Base-by-base conservation (phyloP, 1,140 invertebrate species). In the Prorops nasuta region DNA sequence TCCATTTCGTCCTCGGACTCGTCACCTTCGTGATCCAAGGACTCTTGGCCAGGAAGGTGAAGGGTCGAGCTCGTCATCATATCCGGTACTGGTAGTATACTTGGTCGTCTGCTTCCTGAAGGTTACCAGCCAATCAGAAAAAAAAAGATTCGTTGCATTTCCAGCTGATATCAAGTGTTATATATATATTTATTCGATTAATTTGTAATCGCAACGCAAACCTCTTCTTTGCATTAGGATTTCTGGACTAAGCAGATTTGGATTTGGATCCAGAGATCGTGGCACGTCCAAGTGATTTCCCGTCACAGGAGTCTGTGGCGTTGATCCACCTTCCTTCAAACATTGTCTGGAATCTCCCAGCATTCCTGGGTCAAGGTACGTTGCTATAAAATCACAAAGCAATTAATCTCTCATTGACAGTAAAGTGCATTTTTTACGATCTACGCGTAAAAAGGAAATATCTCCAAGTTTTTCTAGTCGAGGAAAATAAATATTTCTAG, bases 1-100 rank as follows among this genome's bases (percentile, higher is more conserved):
- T 92, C 90, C 41, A 92, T 83, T 70, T 94, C 91, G 58, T 93
- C 90, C 59, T 92, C 90, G 58, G 89, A 92, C 58, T 91, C 90
- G 52, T 91, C 89, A 0, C 81, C 85, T 24, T 84, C 86, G 52
- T 86, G 84, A 16, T 88, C 86, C 19, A 86, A 79, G 40, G 84
- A 85, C 45, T 86, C 84, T 54, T 86, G 85, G 17, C 84, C 80
- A 0, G 86, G 81, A 42, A 91, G 85, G 65, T 88, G 89, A 39
- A 90, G 78, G 16, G 83, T 87, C 24, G 84, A 87, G 46, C 86
- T 88, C 4, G 88, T 90, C 56, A 92, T 83, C 86, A 91, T 92
- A 65, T 94, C 91, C 1, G 91, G 91, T 1, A 94, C 91, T 12
- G 91, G 91, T 35, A 93, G 73, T 46, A 93, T 94, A 49, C 89